These are phyloP conservation scores for Panthera tigris DNA, from an alignment of 2,113 vertebrate genomes.

Conservation along the genomic window DNA sequence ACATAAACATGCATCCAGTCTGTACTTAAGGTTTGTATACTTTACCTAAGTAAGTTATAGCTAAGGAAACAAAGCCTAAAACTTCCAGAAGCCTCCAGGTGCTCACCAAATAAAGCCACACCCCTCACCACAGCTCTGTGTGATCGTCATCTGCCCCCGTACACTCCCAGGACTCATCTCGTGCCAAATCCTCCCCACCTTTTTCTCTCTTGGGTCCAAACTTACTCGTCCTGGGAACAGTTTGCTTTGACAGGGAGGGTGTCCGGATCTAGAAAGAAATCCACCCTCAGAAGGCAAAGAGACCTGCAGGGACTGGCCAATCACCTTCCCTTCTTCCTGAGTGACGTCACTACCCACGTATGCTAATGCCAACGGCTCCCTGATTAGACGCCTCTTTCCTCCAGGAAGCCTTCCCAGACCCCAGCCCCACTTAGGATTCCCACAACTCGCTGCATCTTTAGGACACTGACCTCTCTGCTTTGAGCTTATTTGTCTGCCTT, in stretches of 20 bases:
- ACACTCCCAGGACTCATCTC: neutral
- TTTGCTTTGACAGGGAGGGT: neutral
- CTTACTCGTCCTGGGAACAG: neutral
- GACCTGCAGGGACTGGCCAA: neutral
- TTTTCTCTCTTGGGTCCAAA: neutral
- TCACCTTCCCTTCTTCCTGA: neutral
- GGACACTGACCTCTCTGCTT: neutral
- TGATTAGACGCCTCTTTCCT: neutral
- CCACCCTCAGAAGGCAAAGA: neutral
- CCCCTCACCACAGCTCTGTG: no score
- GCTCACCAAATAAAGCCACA: neutral
- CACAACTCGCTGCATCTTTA: neutral
- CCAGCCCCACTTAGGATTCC: neutral
- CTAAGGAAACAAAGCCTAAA: neutral
- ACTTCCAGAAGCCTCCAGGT: neutral
- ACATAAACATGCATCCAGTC: no score
- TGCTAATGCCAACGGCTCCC: rapidly evolving
- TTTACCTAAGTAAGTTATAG: no score
- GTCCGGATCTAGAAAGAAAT: neutral
- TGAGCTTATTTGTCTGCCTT: neutral
- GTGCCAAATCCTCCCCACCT: neutral
- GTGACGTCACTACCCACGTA: neutral
- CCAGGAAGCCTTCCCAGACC: neutral
- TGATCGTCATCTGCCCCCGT: rapidly evolving
- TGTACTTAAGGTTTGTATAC: neutral